A percentile compares a stretch with the other conserved stretches of the same genome.
phyloP scores from a whole-genome alignment of 2,113 vertebrate species.

The Lycocorax pyrrhopterus region DNA sequence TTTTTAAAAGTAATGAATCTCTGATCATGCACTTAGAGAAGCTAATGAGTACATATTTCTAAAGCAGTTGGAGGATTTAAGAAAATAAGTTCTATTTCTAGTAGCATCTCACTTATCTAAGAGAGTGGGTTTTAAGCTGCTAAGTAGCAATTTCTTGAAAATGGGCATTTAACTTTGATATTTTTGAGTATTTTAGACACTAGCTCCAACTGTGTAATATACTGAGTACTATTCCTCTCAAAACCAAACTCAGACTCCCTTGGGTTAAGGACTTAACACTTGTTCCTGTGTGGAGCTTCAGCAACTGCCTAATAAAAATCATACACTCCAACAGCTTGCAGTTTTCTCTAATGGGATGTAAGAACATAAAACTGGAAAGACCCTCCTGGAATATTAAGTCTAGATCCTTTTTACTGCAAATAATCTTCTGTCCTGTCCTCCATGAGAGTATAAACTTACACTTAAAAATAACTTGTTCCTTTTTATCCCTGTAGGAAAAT shows the following conservation, averaged over 20 bases:
- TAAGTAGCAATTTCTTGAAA: background rate
- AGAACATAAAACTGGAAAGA: background rate
- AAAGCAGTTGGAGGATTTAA: background rate
- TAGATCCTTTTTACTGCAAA: background rate
- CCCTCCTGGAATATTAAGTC: background rate
- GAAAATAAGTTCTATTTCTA: background rate
- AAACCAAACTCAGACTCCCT: background rate
- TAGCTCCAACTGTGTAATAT: background rate
- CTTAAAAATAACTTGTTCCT: background rate
- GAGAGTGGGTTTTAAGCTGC: background rate
- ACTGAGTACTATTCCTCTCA: background rate
- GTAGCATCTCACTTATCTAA: background rate
- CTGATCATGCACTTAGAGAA: background rate
- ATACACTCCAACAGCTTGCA: background rate
- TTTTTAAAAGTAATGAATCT: background rate
- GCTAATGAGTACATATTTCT: background rate
- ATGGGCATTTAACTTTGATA: background rate
- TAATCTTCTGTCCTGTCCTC: background rate
- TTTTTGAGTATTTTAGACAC: background rate
- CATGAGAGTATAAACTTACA: background rate
- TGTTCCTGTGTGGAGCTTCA: background rate
- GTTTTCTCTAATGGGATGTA: background rate
- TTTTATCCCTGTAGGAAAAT: background rate
- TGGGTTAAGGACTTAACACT: background rate
- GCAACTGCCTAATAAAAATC: background rate